Base-by-base conservation (phyloP, 2,113 vertebrate genomes). In the Xenopus borealis region DNA sequence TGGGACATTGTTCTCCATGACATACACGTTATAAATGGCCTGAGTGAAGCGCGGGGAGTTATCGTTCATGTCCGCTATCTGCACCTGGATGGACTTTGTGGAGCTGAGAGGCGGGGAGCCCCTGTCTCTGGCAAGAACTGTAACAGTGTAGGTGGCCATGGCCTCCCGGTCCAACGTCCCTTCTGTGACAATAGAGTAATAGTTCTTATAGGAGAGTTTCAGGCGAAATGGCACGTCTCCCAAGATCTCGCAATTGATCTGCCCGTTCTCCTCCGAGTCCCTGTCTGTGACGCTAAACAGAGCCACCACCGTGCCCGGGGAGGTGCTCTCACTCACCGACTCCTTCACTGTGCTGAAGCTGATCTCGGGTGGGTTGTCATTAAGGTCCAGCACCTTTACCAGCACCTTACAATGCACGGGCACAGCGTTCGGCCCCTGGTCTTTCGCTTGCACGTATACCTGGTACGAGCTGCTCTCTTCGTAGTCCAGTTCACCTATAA, bases 1-100 rank as follows among this genome's bases (percentile, higher is more conserved):
- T 0, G 97, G 96, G 67, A 98, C 96, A 80, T 99, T 99, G 81
- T 99, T 99, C 80, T 99, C 97, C 3, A 94, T 96, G 86, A 99
- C 96, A 71, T 95, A 94, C 71, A 98, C 97, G 77, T 96, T 95
- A 83, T 98, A 99, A 33, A 94, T 80, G 2, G 89, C 78, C 88
- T 97, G 95, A 74, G 92, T 94, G 85, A 99, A 99, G 3, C 94
- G 90, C 61, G 97, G 97, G 4, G 95, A 92, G 78, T 99, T 99
- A 88, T 98, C 96, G 75, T 99, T 99, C 83, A 96, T 95, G 61
- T 99, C 97, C 0, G 95, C 94, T 79, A 99, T 95, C 23, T 92
- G 95, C 71, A 98, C 94, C 81, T 94, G 89, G 69, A 99, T 97
- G 16, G 95, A 96, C 84, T 95, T 96, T 70, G 92, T 97, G 81